Conservation (phyloP, 1,140 invertebrate genomes). For the Drosophila orena region DNA sequence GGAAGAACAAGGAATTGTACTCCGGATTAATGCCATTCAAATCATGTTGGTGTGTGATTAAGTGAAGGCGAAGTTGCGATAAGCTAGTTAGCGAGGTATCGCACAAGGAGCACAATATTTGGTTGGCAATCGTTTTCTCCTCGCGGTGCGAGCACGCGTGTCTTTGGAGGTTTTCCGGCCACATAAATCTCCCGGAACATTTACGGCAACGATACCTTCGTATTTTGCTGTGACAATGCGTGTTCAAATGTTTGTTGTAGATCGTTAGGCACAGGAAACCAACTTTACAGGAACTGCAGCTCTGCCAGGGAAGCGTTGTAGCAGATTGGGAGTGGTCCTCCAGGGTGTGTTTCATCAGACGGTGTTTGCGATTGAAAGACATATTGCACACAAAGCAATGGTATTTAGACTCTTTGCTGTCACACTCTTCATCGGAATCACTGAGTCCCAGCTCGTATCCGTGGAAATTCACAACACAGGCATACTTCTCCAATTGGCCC, state of each 20-base stretch:
- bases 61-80: slow-evolving; percentile 47
- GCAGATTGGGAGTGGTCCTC: slow-evolving; percentile 46
- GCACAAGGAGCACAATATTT: slow-evolving; percentile 63
- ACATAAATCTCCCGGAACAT: slow-evolving; percentile 77
- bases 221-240: slow-evolving; percentile 57
- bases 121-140: not conserved
- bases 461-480: slow-evolving; percentile 57
- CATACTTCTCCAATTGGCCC: slow-evolving; percentile 50
- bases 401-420: slow-evolving; percentile 30
- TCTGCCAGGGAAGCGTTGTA: slow-evolving; percentile 22
- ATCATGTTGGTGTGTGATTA: slow-evolving; percentile 55
- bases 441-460: slow-evolving; percentile 71
- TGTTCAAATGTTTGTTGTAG: slow-evolving; percentile 52
- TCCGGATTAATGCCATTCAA: slow-evolving; percentile 41
- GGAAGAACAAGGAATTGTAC: slow-evolving; percentile 45
- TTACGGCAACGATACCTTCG: slow-evolving; percentile 56
- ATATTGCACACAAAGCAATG: slow-evolving; percentile 49
- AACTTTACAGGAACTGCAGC: slow-evolving; percentile 66
- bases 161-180: slow-evolving; percentile 64
- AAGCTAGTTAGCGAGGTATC: slow-evolving; percentile 37
- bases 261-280: slow-evolving; percentile 62
- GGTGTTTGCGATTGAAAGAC: slow-evolving; percentile 54
- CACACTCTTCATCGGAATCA: slow-evolving; percentile 68
- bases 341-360: slow-evolving; percentile 60
- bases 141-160: slow-evolving; percentile 53